Conservation (phyloP, 2,113 vertebrate species). For the Muntiacus reevesi region DNA sequence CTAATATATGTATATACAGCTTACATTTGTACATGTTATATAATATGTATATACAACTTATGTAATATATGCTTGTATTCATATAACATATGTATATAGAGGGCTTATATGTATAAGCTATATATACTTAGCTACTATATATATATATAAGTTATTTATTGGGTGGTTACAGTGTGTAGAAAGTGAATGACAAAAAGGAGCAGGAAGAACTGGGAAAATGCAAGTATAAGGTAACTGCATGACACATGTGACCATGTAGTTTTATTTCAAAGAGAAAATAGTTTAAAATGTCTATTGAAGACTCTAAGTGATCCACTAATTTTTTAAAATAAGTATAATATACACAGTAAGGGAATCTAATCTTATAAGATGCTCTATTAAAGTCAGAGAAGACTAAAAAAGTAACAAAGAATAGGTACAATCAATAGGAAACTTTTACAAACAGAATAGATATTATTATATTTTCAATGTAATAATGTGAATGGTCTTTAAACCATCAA, state of each 20-base stretch:
- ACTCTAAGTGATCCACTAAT: accelerated
- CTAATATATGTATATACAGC: not conserved
- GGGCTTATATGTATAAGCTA: not conserved
- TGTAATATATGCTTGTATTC: not conserved
- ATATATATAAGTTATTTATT: accelerated
- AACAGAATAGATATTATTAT: not conserved
- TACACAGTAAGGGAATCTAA: not conserved
- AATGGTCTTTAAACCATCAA: not conserved
- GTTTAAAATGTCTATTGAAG: too few species aligned
- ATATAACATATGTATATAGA: not conserved
- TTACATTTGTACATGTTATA: not conserved
- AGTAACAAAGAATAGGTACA: accelerated
- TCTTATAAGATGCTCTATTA: not conserved
- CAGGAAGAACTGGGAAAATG: not conserved
- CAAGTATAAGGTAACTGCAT: accelerated
- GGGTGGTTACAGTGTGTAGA: accelerated
- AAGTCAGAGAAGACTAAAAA: not conserved
- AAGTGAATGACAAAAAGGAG: too few species aligned
- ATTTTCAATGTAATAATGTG: not conserved
- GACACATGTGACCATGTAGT: accelerated
- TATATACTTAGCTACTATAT: not conserved
- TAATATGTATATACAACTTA: too few species aligned
- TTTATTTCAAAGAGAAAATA: not conserved
- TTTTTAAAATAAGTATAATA: not conserved
- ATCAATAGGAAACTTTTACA: not conserved